Evolutionary conservation across 2,113 vertebrate genomes (phyloP), one percentile per base, ranked within the genome.

Genomic region (Phasianus colchicus): DNA sequence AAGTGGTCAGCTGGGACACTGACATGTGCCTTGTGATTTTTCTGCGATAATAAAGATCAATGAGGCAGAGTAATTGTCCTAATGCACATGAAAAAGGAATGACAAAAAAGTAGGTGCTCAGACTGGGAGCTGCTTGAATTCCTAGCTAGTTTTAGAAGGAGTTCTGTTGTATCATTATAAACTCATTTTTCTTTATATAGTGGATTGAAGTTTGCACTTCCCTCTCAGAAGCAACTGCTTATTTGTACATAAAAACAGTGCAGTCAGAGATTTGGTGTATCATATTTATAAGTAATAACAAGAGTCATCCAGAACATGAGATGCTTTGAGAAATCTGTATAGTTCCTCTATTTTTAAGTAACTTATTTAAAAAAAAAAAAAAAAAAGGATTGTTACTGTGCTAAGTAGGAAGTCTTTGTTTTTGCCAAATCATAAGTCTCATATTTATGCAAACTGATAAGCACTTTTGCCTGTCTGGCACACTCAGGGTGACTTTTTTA

Each of bases 171-270:
- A 25, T 45, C 66, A 34, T 32, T 76, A 11, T 42, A 45, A 50
- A 76, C 22, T 65, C 15, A 3, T 21, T 57, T 74, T 74, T 42
- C 34, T 80, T 34, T 27, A 27, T 27, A 22, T 48, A 45, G 42
- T 81, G 54, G 18, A 50, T 57, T 3, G 40, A n/a, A 42, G 38
- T n/a, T 24, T 78, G 3, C 61, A 20, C 20, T 43, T 74, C 34
- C 9, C 17, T 52, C 25, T 32, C 15, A 38, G 63, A 64, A 83
- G 36, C 32, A 74, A 20, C 54, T 74, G 24, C 11, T 1, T 74
- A 17, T 27, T 67, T 12, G 5, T 34, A 64, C 0, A 0, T 45
- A 24, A 10, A 74, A 17, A 38, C 11, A 9, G 69, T 25, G 9
- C 29, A 58, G 10, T 79, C 12, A 2, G 38, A 83, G 67, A 57